Evolutionary conservation across 1,140 invertebrate species (phyloP).

Genomic region (Anadara kagoshimensis): DNA sequence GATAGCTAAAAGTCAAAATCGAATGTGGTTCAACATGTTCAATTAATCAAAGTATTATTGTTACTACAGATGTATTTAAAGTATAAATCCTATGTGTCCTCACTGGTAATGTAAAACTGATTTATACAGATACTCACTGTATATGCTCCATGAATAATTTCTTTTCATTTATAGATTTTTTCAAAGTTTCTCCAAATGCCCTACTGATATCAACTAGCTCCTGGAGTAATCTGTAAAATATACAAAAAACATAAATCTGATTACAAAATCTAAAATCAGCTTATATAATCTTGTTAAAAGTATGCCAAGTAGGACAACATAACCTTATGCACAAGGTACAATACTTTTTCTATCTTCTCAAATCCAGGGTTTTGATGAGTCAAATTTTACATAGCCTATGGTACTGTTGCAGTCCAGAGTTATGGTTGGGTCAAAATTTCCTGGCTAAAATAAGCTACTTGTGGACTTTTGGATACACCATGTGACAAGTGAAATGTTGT

Average conservation of each 20-base stretch:
- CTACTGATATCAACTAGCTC: conserved; percentile 83
- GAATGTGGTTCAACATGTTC: background rate
- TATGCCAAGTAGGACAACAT: background rate
- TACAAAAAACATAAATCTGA: background rate
- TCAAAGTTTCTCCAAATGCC: conserved; percentile 82
- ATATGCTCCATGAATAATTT: conserved; percentile 76
- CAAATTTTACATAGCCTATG: background rate
- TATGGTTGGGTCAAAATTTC: background rate
- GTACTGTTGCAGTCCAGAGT: background rate
- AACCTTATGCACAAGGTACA: background rate
- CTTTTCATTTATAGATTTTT: conserved; percentile 83
- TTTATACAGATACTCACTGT: conserved; percentile 47
- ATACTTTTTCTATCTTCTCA: background rate
- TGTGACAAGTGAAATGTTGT: too few relatives aligned
- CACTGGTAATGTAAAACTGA: background rate
- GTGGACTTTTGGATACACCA: too few relatives aligned
- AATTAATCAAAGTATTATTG: too few relatives aligned
- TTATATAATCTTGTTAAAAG: background rate
- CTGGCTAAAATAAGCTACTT: too few relatives aligned
- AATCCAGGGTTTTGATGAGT: background rate
- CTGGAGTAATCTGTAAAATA: conserved; percentile 74
- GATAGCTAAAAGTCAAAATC: background rate
- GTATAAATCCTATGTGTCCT: background rate
- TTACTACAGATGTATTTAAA: too few relatives aligned
- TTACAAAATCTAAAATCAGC: background rate